Conservation (phyloP, 1,140 invertebrate genomes). For the Ceratitis capitata region DNA sequence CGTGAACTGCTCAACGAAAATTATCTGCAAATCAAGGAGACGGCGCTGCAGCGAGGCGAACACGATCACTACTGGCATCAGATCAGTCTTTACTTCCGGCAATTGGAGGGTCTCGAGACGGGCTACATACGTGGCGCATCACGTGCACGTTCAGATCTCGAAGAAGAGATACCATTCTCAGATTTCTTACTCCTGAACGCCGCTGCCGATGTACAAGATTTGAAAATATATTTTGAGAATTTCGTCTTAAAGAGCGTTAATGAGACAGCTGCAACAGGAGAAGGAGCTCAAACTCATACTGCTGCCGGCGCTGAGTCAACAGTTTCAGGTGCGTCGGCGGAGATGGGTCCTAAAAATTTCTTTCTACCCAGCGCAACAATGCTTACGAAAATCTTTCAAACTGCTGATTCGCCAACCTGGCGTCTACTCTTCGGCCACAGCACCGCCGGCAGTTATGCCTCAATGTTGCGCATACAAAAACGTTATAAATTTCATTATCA, state of each 20-base stretch:
- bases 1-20: constrained; percentile 64
- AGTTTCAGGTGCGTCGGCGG: neutral
- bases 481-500: constrained; percentile 87
- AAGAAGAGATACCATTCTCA: constrained; percentile 68
- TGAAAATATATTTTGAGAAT: constrained; percentile 63
- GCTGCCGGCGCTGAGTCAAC: neutral
- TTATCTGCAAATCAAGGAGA: constrained; percentile 75
- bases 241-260: constrained; percentile 48
- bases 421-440: constrained; percentile 67
- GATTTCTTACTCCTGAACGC: constrained; percentile 81
- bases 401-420: constrained; percentile 49
- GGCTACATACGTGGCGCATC: constrained; percentile 76
- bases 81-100: constrained; percentile 75
- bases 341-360: constrained; percentile 54
- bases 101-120: constrained; percentile 74
- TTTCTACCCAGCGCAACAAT: constrained; percentile 61
- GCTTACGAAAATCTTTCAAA: constrained; percentile 54
- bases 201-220: constrained; percentile 80
- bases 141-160: constrained; percentile 71
- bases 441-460: constrained; percentile 75
- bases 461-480: constrained; percentile 91
- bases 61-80: constrained; percentile 73
- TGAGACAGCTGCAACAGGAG: neutral
- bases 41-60: constrained; percentile 73
- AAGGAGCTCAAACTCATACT: no score